phyloP scores from a whole-genome alignment of 2,113 vertebrate species.

The Micronycteris hirsuta region DNA sequence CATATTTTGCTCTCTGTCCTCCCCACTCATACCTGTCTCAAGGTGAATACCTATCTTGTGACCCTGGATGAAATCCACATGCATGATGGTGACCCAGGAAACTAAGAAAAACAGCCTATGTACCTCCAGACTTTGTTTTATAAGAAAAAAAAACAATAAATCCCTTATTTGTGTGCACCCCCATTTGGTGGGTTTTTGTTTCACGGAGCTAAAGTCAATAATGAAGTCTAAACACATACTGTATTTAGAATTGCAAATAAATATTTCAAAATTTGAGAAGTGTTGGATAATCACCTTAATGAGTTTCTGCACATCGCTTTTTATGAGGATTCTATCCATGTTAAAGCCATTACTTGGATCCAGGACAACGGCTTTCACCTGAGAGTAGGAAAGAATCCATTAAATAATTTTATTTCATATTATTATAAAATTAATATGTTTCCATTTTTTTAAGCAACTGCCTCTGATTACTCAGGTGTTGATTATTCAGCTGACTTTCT shows the following conservation, averaged over 20 bases:
- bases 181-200: background rate
- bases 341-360: slow-evolving; percentile 89
- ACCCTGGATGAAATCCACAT: background rate
- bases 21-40: background rate
- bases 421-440: slow-evolving; percentile 2
- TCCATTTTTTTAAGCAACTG: slow-evolving; percentile 8
- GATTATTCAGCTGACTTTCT: background rate
- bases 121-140: background rate
- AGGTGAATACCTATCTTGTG: background rate
- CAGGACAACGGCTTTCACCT: slow-evolving; percentile 92
- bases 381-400: slow-evolving; percentile 26
- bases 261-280: background rate
- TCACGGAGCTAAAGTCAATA: background rate
- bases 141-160: background rate
- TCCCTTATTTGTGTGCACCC: background rate
- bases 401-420: slow-evolving; percentile 29
- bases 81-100: background rate
- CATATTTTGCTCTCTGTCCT: background rate
- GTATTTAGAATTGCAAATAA: background rate
- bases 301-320: slow-evolving; percentile 86
- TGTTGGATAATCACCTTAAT: slow-evolving; percentile 83
- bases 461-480: background rate
- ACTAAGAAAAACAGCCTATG: background rate
- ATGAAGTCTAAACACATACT: background rate
- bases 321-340: slow-evolving; percentile 82